Evolutionary conservation across 2,888 invertebrate species (phyloP).

Genomic region (Torymus tubicola): DNA sequence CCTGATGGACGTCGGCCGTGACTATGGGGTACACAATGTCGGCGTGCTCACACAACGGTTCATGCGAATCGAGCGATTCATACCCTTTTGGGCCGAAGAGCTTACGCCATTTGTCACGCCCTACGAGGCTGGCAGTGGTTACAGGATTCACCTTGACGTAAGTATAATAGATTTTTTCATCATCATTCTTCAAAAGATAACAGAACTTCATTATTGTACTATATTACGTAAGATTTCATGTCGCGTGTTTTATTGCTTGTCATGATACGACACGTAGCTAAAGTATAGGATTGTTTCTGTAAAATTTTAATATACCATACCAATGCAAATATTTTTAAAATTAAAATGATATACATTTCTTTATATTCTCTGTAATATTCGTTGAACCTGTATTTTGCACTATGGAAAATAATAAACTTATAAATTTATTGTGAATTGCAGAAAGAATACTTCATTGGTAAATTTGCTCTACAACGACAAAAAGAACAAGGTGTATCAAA

Average conservation of each 20-base stretch:
- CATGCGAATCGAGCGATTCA: conserved; percentile 83
- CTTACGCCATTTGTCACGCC: conserved; percentile 81
- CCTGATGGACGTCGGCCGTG: conserved; percentile 81
- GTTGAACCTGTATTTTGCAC: no score
- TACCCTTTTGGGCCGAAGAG: conserved; percentile 86
- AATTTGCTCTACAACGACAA: conserved; percentile 80
- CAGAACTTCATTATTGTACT: no score
- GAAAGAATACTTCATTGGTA: conserved; percentile 83
- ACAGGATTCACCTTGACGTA: conserved; percentile 80
- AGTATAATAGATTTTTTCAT: not conserved
- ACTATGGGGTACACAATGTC: conserved; percentile 83
- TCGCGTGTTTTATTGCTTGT: no score
- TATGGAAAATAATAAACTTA: no score
- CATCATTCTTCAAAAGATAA: no score
- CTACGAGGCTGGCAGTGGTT: conserved; percentile 81
- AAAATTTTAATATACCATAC: no score
- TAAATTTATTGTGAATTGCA: conserved; percentile 61
- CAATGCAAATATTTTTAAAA: no score
- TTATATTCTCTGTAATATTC: no score
- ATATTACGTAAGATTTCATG: no score
- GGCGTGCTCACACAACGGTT: conserved; percentile 83
- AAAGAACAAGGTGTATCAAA: conserved; percentile 80
- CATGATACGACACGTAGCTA: no score
- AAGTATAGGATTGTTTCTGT: no score
- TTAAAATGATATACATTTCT: no score